Evolutionary conservation across 2,888 invertebrate species (phyloP), one percentile per base, ranked within the genome.

Genomic region (Aelia acuminata): DNA sequence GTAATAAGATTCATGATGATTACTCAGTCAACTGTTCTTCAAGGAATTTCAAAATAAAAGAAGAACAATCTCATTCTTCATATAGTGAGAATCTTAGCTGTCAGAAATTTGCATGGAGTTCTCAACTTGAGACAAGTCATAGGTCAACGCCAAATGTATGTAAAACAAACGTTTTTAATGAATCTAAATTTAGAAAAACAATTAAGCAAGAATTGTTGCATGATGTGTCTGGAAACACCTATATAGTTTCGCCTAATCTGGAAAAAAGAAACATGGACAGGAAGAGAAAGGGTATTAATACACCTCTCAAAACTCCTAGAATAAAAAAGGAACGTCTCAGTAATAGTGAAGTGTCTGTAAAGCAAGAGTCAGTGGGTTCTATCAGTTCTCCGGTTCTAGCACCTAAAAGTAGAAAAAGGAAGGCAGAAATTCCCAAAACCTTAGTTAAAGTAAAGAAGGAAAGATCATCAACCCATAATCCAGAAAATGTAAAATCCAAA

Each of bases 361-460:
- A 80, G 43, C 80, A 80, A 43, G 80, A 80, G 35, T n/a, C 80
- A 80, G 43, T n/a, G 13, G 80, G 43, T 39, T 11, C 8, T 20
- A n/a, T 13, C 20, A 80, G 13, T 5, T 47, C 80, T n/a, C 80
- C 80, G 13, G 13, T 3, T 10, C 22, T 43, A 43, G n/a, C 3
- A 22, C 4, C 39, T 18, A 11, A 3, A 43, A n/a, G n/a, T 3
- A 80, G 47, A 43, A 80, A 47, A 47, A 80, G 43, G 43, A n/a
- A 47, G 1, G 43, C 1, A 43, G n/a, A 11, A 43, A 43, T 13
- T 43, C 3, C 80, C 22, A 43, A 43, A 35, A 70, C 3, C 35
- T 70, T 10, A 5, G 63, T 70, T 39, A 80, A n/a, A 80, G n/a
- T 80, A 22, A 80, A 80, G n/a, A 80, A 43, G n/a, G 35, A 80